phyloP scores from a whole-genome alignment of 2,113 vertebrate species.

The Willisornis vidua region DNA sequence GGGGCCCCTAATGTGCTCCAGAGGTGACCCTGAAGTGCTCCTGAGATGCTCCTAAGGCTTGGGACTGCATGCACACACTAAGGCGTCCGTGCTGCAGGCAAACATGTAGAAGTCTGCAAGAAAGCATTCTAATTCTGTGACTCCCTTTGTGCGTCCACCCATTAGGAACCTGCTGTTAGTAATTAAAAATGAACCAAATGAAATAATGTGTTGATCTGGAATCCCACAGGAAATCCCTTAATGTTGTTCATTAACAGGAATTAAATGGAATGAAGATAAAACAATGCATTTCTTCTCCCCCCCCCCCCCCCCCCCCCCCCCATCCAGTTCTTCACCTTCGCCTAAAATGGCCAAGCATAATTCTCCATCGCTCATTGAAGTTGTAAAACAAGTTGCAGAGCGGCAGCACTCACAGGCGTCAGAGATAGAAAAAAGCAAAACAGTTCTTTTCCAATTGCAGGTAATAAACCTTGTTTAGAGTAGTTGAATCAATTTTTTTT shows the following conservation, averaged over 20 bases:
- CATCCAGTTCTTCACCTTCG: background rate
- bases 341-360: slow-evolving; percentile 41
- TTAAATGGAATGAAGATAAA: background rate
- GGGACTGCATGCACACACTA: background rate
- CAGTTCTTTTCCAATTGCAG: slow-evolving; percentile 63
- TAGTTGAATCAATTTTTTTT: background rate
- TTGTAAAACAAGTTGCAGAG: slow-evolving; percentile 67
- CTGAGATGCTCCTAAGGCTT: background rate
- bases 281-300: background rate
- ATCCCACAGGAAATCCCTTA: background rate
- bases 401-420: slow-evolving; percentile 71
- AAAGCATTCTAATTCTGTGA: background rate
- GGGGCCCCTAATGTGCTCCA: too few relatives aligned
- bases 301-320: too few relatives aligned
- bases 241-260: background rate
- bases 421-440: slow-evolving; percentile 70
- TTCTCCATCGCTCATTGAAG: slow-evolving; percentile 49
- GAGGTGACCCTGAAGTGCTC: background rate
- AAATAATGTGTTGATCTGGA: background rate
- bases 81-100: background rate
- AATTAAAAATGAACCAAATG: background rate
- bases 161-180: background rate
- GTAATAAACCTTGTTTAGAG: slow-evolving; percentile 40
- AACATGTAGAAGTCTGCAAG: background rate
- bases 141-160: background rate